Percentiles rank a stretch among this genome's conserved stretches.
Conservation (phyloP, 1,140 invertebrate species). For the Drosophila punjabiensis region DNA sequence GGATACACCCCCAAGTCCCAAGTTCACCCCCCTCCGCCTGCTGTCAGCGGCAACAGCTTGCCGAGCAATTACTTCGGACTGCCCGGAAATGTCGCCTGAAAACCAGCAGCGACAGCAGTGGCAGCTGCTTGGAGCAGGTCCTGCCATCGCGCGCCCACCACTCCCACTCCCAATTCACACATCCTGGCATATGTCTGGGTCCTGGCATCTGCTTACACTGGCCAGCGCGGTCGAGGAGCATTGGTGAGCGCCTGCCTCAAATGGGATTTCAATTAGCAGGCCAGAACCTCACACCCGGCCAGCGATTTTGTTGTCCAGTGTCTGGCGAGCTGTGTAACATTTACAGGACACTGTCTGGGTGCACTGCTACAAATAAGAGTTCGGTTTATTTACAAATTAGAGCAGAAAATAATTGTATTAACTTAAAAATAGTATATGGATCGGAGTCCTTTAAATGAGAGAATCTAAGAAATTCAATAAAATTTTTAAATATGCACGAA, state of each 20-base stretch:
- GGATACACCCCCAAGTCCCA: background rate
- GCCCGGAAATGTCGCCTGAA: slow-evolving; percentile 78
- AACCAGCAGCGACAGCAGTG: slow-evolving; percentile 44
- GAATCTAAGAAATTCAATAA: too few species aligned
- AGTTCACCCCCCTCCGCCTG: background rate
- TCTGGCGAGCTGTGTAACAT: slow-evolving; percentile 7
- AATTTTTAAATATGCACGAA: too few species aligned
- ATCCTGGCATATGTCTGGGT: slow-evolving; percentile 42
- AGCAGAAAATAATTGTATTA: too few species aligned
- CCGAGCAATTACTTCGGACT: slow-evolving; percentile 81
- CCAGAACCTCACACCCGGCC: background rate
- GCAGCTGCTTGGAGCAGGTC: slow-evolving; percentile 53
- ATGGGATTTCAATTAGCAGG: slow-evolving; percentile 52
- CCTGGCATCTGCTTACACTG: slow-evolving; percentile 46
- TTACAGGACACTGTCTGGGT: slow-evolving; percentile 8
- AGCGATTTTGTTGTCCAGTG: slow-evolving; percentile 36
- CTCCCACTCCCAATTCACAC: slow-evolving; percentile 16
- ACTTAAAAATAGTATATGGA: too few species aligned
- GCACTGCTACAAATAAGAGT: slow-evolving; percentile 1
- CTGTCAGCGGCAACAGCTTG: slow-evolving; percentile 72
- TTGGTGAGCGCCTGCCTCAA: slow-evolving; percentile 21
- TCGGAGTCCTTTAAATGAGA: too few species aligned
- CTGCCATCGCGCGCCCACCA: background rate
- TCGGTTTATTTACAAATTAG: background rate
- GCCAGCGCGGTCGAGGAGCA: slow-evolving; percentile 8